These are phyloP conservation scores for Sarcophilus harrisii DNA, from an alignment of 2,797 vertebrate genomes.

Conservation along the genomic window DNA sequence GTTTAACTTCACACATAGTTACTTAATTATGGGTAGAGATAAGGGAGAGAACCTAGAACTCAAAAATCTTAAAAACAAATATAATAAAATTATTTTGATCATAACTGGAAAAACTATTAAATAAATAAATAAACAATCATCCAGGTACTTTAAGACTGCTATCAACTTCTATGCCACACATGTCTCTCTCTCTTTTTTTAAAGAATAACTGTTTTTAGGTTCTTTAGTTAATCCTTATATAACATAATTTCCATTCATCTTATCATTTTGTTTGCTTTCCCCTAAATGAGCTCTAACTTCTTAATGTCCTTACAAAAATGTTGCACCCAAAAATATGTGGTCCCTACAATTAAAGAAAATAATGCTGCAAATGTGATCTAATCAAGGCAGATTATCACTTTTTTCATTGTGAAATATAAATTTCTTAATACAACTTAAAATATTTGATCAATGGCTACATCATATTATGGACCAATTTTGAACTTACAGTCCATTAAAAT, in stretches of 20 bases:
- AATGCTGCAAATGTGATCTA: background rate
- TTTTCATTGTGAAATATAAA: background rate
- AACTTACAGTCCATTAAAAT: background rate
- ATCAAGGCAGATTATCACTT: background rate
- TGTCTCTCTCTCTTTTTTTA: background rate
- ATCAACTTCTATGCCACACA: too few species aligned
- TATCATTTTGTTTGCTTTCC: background rate
- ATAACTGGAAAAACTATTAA: too few species aligned
- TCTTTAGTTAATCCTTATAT: background rate
- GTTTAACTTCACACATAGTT: too few species aligned
- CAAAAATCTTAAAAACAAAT: too few species aligned
- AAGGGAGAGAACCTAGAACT: too few species aligned
- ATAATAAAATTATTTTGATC: too few species aligned
- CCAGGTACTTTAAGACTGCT: too few species aligned
- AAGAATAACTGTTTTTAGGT: background rate
- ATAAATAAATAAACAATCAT: too few species aligned
- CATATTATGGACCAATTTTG: background rate
- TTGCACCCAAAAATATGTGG: too few species aligned
- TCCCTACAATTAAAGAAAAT: background rate
- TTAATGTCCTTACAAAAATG: background rate
- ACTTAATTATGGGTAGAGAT: too few species aligned
- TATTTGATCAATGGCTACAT: background rate
- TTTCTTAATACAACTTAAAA: background rate
- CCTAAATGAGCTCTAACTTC: background rate
- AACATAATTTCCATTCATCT: background rate